Evolutionary conservation across 2,797 vertebrate genomes (phyloP).

Genomic region (Molossus molossus): DNA sequence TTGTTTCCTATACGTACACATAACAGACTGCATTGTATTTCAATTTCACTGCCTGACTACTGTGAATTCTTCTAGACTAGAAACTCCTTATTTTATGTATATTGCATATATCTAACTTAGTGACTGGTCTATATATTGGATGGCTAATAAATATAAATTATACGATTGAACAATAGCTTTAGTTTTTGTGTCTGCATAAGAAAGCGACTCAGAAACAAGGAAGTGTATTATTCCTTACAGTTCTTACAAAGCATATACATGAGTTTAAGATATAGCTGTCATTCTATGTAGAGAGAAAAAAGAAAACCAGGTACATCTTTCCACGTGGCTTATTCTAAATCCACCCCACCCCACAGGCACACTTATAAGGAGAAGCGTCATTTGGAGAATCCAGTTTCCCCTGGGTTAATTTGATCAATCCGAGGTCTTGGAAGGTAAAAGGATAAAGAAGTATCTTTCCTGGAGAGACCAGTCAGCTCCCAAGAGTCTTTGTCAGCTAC

Average conservation of each 20-base stretch:
- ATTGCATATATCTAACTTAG: not conserved
- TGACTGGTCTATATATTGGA: not conserved
- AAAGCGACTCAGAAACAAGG: not conserved
- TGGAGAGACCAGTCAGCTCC: not conserved
- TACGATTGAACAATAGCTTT: not conserved
- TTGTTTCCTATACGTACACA: not conserved
- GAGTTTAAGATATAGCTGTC: not conserved
- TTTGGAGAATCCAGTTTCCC: not conserved
- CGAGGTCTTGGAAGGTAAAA: not conserved
- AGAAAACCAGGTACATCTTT: not conserved
- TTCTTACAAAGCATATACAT: not conserved
- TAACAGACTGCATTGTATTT: not conserved
- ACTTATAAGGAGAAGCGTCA: not conserved
- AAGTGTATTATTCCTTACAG: not conserved
- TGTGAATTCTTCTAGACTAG: not conserved
- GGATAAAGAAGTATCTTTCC: not conserved
- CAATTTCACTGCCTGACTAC: not conserved
- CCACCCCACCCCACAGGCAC: not conserved
- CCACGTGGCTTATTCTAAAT: not conserved
- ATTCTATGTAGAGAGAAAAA: not conserved
- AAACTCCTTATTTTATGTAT: constrained; percentile 3
- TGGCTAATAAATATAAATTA: not conserved
- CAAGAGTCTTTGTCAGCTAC: not conserved
- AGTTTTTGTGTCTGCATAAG: not conserved
- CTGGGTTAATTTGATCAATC: not conserved